Conservation (phyloP, 2,797 vertebrate genomes). For the Myripristis murdjan region DNA sequence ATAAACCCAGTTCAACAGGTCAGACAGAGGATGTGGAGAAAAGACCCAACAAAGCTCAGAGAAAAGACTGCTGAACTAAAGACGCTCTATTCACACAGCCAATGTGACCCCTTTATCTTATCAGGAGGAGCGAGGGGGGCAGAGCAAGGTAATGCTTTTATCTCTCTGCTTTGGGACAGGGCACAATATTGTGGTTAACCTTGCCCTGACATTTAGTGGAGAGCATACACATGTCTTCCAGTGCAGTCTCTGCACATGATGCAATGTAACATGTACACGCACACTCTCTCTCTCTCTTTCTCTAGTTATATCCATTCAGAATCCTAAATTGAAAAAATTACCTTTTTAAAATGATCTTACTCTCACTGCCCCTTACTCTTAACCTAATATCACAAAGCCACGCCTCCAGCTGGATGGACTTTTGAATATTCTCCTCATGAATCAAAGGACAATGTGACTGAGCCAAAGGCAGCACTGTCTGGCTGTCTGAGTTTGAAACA, state of each 20-base stretch:
- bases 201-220: slow-evolving; percentile 41
- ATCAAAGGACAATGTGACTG: no score
- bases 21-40: slow-evolving; percentile 31
- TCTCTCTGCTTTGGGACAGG: slow-evolving; percentile 54
- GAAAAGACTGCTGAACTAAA: slow-evolving; percentile 47
- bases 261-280: slow-evolving; percentile 8
- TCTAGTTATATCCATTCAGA: no score
- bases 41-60: slow-evolving; percentile 42
- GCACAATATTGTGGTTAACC: slow-evolving; percentile 37
- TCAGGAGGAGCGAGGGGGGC: slow-evolving; percentile 45
- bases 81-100: slow-evolving; percentile 46
- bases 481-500: no score
- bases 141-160: slow-evolving; percentile 62
- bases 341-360: no score
- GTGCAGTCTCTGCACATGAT: slow-evolving; percentile 22
- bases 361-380: no score
- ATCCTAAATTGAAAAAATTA: no score
- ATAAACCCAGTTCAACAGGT: not conserved
- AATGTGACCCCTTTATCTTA: slow-evolving; percentile 74
- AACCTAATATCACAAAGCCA: no score
- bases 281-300: not conserved
- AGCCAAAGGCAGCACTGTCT: no score
- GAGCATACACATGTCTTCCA: slow-evolving; percentile 24
- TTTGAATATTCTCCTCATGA: no score
- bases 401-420: no score